Evolutionary conservation across 2,113 vertebrate species (phyloP).

Genomic region (Percopsis transmontana): DNA sequence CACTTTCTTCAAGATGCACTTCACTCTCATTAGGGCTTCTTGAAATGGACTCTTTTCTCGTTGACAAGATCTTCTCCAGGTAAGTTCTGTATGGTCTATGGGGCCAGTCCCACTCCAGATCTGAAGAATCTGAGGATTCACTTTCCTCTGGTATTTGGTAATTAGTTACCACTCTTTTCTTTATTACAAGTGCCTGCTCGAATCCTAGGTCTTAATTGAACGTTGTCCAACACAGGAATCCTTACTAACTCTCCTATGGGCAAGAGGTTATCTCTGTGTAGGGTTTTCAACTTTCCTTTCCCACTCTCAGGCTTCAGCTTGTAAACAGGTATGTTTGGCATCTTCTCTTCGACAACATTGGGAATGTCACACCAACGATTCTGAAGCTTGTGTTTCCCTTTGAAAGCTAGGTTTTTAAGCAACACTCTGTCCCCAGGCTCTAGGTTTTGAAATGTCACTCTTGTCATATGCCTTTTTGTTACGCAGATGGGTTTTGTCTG

Average conservation of each 20-base stretch:
- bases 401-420: background rate
- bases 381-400: slow-evolving; percentile 16
- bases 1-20: too few species aligned
- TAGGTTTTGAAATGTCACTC: background rate
- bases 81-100: background rate
- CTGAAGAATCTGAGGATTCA: background rate
- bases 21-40: too few species aligned
- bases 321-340: slow-evolving; percentile 19
- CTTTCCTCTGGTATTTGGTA: background rate
- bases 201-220: background rate
- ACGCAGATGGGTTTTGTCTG: slow-evolving; percentile 3
- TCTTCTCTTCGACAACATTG: slow-evolving; percentile 1
- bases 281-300: too few species aligned
- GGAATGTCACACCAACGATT: slow-evolving; percentile 3
- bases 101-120: background rate
- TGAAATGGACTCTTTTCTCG: slow-evolving; percentile 17
- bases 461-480: slow-evolving; percentile 21
- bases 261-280: too few species aligned
- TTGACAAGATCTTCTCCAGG: background rate
- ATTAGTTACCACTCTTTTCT: background rate
- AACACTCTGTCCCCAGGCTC: slow-evolving; percentile 3
- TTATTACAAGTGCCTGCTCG: background rate
- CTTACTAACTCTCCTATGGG: too few species aligned
- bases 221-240: background rate
- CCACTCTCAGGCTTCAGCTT: slow-evolving; percentile 11